These are phyloP conservation scores for Cottoperca gobio DNA, from an alignment of 2,797 vertebrate genomes.

Conservation along the genomic window DNA sequence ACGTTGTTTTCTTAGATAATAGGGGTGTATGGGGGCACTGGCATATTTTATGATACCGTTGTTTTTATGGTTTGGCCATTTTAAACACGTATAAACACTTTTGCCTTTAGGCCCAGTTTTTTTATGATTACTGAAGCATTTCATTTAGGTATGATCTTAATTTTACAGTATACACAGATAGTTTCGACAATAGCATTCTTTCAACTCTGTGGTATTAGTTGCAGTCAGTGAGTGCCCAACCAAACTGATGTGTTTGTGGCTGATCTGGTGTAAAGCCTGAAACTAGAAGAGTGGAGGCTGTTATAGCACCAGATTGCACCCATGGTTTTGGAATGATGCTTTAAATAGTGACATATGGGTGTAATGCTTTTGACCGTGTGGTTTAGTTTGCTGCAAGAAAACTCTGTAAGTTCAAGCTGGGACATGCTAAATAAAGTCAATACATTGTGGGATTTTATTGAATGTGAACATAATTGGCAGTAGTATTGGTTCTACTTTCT, in stretches of 20 bases:
- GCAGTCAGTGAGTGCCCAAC: not conserved
- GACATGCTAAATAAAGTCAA: slow-evolving; percentile 6
- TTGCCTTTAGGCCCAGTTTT: not conserved
- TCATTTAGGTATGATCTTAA: not conserved
- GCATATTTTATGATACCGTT: too few relatives aligned
- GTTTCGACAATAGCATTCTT: not conserved
- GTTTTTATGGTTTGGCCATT: too few relatives aligned
- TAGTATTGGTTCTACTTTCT: slow-evolving; percentile 5
- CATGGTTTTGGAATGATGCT: not conserved
- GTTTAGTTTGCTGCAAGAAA: slow-evolving; percentile 1
- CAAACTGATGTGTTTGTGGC: not conserved
- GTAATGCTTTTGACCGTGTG: not conserved
- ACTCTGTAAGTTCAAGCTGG: not conserved
- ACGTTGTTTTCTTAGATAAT: too few relatives aligned
- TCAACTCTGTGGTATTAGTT: not conserved
- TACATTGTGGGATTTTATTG: slow-evolving; percentile 5
- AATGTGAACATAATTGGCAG: slow-evolving; percentile 15
- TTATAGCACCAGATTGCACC: not conserved
- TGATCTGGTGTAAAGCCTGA: slow-evolving; percentile 2
- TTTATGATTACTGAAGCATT: not conserved
- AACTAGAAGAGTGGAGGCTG: not conserved
- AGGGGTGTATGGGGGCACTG: too few relatives aligned
- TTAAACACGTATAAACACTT: too few relatives aligned
- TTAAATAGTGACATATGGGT: not conserved
- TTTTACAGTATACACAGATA: not conserved